Base-by-base conservation (phyloP, 2,797 vertebrate genomes). In the Sparus aurata region DNA sequence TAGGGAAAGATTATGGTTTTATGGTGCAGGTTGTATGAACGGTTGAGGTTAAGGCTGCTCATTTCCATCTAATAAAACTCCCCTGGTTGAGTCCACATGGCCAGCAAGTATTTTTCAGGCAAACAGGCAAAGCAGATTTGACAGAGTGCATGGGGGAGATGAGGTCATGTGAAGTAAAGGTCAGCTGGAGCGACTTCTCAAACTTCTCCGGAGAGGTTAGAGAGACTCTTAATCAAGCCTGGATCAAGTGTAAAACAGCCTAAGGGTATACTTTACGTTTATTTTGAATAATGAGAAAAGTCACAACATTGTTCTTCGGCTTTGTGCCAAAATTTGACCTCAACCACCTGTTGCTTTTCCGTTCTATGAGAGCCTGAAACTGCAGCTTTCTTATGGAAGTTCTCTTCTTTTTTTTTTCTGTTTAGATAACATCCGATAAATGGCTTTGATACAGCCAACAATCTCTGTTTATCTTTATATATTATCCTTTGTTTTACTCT, bases 81-180 rank as follows among this genome's bases (percentile, higher is more conserved):
- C 20, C 20, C 5, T 12, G 5, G 7, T 60, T 59, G 46, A 63
- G 58, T 30, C 60, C 59, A 77, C 38, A 43, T 43, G 22, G 25
- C 50, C 47, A n/a, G 55, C 12, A 58, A 45, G 70, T 64, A 59
- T 64, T 52, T 63, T 12, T 17, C 11, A n/a, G n/a, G n/a, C n/a
- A 57, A 71, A 43, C 7, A 20, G 49, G n/a, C 20, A 52, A 30
- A 20, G 25, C 6, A 45, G 34, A 25, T 63, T 54, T 61, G 16
- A 22, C 8, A 12, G 63, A 23, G 18, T 38, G 52, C 23, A 25
- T 3, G 1, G 3, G 17, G 50, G 69, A 45, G 38, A 63, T 50
- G 50, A 59, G n/a, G 30, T 50, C 23, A 78, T 52, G 5, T 62
- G 52, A 52, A 46, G 60, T 60, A 64, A 82, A 74, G 69, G 41